A percentile compares a stretch with the other conserved stretches of the same genome.
Conservation (phyloP, 2,113 vertebrate genomes). For the Dicentrarchus labrax region DNA sequence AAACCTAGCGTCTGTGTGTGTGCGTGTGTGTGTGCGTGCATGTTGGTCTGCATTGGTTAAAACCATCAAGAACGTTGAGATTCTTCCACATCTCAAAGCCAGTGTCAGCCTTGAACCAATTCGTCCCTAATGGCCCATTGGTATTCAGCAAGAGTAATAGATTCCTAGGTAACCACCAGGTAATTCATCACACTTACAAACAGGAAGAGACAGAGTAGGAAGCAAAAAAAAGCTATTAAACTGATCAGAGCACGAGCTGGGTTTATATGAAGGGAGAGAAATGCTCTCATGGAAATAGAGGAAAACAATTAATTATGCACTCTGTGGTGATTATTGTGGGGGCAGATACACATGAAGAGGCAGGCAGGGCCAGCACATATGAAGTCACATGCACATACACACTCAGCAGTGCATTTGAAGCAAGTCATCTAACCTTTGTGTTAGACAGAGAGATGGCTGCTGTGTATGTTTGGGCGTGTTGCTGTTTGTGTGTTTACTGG, state of each 20-base stretch:
- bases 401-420: not conserved
- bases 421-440: constrained; percentile 53
- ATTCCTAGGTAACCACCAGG: constrained; percentile 70
- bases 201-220: constrained; percentile 63
- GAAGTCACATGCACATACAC: not conserved
- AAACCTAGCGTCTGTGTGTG: not conserved
- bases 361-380: not conserved
- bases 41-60: constrained; percentile 18
- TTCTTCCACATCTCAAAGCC: constrained; percentile 34
- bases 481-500: constrained; percentile 48
- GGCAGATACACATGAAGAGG: constrained; percentile 30
- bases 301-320: constrained; percentile 65
- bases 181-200: constrained; percentile 79
- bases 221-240: constrained; percentile 66
- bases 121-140: constrained; percentile 59
- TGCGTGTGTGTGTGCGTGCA: not conserved
- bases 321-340: constrained; percentile 51
- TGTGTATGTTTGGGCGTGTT: constrained; percentile 24
- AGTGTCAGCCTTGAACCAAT: constrained; percentile 48
- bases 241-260: constrained; percentile 51
- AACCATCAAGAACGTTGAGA: not conserved
- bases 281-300: constrained; percentile 54
- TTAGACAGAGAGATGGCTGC: constrained; percentile 13
- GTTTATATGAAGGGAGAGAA: constrained; percentile 45
- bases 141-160: constrained; percentile 69